Base-by-base conservation (phyloP, 2,888 invertebrate species). In the Limnephilus lunatus region DNA sequence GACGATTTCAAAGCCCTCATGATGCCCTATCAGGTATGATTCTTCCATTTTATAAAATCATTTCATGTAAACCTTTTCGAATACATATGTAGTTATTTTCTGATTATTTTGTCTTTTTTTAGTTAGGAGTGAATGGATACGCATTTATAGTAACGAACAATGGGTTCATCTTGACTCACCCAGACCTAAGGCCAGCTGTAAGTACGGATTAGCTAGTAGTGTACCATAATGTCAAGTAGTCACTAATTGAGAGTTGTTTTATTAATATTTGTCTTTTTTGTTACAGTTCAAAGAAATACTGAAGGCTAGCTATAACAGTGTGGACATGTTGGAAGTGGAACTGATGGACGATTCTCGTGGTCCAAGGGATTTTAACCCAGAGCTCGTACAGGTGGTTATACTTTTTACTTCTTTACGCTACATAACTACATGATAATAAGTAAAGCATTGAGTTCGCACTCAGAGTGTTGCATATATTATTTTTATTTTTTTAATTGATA, bases 71-170 rank as follows among this genome's bases (percentile, higher is more conserved):
- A 25, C 9, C 2, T 32, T 39, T 19, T 14, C 35, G 9, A 39
- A 9, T 39, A 3, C 32, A 32, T 32, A 5, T 15, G 3, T 14
- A 0, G 32, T 9, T 39, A 35, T 30, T 83, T 35, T 19, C 30
- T 15, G 19, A 4, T 83, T 5, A 83, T 9, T 83, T 83, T 31
- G 5, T 35, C n/a, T 83, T 32, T 0, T 83, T 83, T 94, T 95
- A 99, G 99, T 97, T 99, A 94, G 99, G 99, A 92, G 99, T 99
- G 30, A 98, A 99, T 95, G 99, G 98, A 90, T 99, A 99, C 95
- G 98, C 99, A 53, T 99, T 99, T 95, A 98, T 99, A 94, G 98
- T 99, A 80, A 99, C 99, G 93, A 99, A 99, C 95, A 99, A 99
- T 95, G 99, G 99, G 94, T 99, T 99, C 95, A 97, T 99, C 94